Evolutionary conservation across 2,888 invertebrate species (phyloP).

Genomic region (Odontomyia ornata): DNA sequence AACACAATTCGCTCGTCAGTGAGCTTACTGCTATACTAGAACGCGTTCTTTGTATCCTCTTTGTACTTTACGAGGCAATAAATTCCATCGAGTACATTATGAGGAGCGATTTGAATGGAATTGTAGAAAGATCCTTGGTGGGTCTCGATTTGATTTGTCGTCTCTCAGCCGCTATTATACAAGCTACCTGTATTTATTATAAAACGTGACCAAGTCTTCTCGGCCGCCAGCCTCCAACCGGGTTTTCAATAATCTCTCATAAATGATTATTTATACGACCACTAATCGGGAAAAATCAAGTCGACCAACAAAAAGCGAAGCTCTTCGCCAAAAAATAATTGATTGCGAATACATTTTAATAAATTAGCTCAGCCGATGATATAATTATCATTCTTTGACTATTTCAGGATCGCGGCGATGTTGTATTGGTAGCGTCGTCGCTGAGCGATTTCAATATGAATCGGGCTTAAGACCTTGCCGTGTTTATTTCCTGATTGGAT

Average conservation of each 20-base stretch:
- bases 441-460: not conserved
- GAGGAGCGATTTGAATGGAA: not conserved
- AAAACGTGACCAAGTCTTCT: constrained; percentile 16
- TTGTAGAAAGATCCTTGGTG: constrained; percentile 19
- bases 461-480: constrained; percentile 32
- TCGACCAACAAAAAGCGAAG: not conserved
- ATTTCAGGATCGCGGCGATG: constrained; percentile 1
- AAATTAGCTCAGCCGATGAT: not conserved
- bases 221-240: not conserved
- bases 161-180: not conserved
- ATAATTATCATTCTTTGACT: constrained; percentile 3
- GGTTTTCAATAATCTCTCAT: not conserved
- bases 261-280: constrained; percentile 1
- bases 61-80: not conserved
- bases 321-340: constrained; percentile 18
- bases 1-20: not conserved
- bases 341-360: constrained; percentile 21
- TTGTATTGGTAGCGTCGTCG: not conserved
- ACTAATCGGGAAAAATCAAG: not conserved
- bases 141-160: not conserved
- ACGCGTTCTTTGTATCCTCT: not conserved
- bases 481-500: constrained; percentile 21
- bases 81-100: not conserved
- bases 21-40: not conserved
- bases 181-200: not conserved